Percentiles rank a stretch among this genome's conserved stretches.
These are phyloP conservation scores for Pygmarrhopalites habei DNA, from an alignment of 1,140 invertebrate genomes.

Conservation along the genomic window DNA sequence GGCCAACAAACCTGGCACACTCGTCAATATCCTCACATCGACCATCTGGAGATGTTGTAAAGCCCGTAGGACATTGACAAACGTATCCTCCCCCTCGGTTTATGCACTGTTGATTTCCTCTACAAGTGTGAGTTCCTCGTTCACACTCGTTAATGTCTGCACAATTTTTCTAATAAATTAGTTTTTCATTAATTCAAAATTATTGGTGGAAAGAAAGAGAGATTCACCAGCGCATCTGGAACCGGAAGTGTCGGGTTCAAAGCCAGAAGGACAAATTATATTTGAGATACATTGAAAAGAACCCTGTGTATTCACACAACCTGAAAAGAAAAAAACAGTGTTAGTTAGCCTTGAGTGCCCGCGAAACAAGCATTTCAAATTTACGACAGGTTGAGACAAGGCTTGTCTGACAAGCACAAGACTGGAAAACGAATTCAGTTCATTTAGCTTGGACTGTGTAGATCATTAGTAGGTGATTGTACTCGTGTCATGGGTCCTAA, in stretches of 20 bases:
- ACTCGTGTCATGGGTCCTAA: no score
- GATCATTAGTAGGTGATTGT: no score
- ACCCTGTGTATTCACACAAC: constrained; percentile 53
- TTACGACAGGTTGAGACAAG: no score
- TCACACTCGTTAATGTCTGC: constrained; percentile 47
- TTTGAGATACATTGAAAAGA: constrained; percentile 49
- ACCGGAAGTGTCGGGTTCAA: constrained; percentile 25
- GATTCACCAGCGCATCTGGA: not conserved
- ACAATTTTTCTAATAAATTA: constrained; percentile 5
- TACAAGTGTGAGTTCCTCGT: constrained; percentile 48
- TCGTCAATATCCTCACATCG: constrained; percentile 60
- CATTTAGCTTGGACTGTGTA: no score
- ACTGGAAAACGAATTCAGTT: no score
- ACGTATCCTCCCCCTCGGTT: constrained; percentile 67
- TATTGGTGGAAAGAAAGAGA: not conserved
- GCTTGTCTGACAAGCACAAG: no score
- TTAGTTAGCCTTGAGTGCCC: no score
- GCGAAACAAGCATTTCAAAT: no score
- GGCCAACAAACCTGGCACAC: constrained; percentile 48
- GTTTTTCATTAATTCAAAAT: not conserved
- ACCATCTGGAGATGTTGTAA: constrained; percentile 45
- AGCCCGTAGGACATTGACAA: constrained; percentile 64
- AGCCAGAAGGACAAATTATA: constrained; percentile 36
- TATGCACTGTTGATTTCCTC: constrained; percentile 60
- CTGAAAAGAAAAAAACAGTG: no score